Conservation (phyloP, 1,140 invertebrate species). For the Drosophila busckii region DNA sequence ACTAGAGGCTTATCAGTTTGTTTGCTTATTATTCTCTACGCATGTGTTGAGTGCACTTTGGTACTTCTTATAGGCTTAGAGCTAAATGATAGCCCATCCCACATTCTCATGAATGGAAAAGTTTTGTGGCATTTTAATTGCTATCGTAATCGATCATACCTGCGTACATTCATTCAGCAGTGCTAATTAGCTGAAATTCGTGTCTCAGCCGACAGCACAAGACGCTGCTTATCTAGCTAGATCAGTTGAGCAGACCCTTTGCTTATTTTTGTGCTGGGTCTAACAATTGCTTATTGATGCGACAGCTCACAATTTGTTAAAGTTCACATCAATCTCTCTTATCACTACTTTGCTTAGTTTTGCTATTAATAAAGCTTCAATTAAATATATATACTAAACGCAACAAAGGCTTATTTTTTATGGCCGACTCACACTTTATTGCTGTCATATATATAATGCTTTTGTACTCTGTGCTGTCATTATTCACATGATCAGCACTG, state of each 20-base stretch:
- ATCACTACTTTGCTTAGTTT: constrained; percentile 1
- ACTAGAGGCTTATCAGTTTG: constrained; percentile 11
- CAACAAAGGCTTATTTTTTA: too few species aligned
- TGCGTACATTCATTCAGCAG: too few species aligned
- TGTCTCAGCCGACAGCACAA: too few species aligned
- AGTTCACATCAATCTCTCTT: neutral
- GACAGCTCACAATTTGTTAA: too few species aligned
- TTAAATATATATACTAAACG: neutral
- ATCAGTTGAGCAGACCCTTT: too few species aligned
- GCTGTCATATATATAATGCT: too few species aligned
- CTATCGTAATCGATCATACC: constrained; percentile 17
- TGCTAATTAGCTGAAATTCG: too few species aligned
- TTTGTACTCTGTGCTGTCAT: neutral
- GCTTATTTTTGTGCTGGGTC: too few species aligned
- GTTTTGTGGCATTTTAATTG: constrained; percentile 6
- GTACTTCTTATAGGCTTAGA: constrained; percentile 7
- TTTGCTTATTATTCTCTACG: constrained; percentile 12
- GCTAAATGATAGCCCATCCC: constrained; percentile 4
- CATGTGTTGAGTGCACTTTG: constrained; percentile 19
- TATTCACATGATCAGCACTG: constrained; percentile 41
- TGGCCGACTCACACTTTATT: too few species aligned
- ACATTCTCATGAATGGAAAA: constrained; percentile 1
- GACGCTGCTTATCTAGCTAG: too few species aligned
- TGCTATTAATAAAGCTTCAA: too few species aligned
- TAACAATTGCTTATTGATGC: too few species aligned